Percentiles rank a stretch among this genome's conserved stretches.
phyloP scores from a whole-genome alignment of 1,140 invertebrate genomes.

The Ridgeia piscesae region DNA sequence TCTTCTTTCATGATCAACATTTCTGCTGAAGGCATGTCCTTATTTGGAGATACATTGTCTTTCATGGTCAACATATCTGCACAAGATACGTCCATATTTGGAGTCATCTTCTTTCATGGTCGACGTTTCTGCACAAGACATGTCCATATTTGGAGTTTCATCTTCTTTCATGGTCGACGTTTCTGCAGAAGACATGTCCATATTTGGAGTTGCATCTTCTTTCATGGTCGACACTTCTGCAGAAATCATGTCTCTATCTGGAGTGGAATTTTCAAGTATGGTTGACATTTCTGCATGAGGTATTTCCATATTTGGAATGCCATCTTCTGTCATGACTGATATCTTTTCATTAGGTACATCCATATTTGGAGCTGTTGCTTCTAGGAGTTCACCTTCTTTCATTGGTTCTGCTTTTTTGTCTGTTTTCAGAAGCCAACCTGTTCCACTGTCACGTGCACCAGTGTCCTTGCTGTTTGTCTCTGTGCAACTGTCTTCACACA shows the following conservation, averaged over 20 bases:
- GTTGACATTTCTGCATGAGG: background rate
- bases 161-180: background rate
- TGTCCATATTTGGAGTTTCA: background rate
- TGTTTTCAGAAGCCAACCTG: background rate
- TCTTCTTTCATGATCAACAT: constrained; percentile 30
- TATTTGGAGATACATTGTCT: background rate
- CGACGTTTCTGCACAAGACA: background rate
- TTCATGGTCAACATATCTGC: background rate
- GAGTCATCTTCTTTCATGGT: background rate
- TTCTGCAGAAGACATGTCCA: background rate
- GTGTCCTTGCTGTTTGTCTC: background rate
- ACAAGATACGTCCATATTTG: too few species aligned
- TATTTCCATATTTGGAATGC: background rate
- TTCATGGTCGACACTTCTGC: too few species aligned
- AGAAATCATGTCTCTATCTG: too few species aligned
- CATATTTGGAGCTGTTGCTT: background rate
- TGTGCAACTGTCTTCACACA: background rate
- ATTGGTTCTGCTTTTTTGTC: background rate
- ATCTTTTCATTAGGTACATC: background rate
- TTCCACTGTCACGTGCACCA: background rate
- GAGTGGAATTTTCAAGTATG: too few species aligned
- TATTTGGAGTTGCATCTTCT: background rate
- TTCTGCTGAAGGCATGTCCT: background rate
- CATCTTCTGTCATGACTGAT: background rate
- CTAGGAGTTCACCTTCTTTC: background rate